Base-by-base conservation (phyloP, 2,888 invertebrate genomes). In the Yponomeuta sedellus region DNA sequence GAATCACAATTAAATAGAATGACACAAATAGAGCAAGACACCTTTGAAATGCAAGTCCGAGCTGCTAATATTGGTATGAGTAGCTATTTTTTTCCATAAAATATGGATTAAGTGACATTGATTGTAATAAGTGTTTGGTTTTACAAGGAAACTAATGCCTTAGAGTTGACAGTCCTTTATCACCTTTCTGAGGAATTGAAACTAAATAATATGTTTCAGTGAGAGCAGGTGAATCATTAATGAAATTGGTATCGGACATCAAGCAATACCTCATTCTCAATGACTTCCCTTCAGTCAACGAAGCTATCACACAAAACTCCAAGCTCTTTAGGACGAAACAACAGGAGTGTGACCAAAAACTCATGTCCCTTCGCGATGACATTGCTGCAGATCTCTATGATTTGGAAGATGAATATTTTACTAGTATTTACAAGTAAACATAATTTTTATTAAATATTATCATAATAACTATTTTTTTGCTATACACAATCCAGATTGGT, bases 231-330 rank as follows among this genome's bases (percentile, higher is more conserved):
- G 99, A 99, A 90, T 98, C 98, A 0, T 85, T 99, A 28, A 97
- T 98, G 96, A 99, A 99, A 84, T 91, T 99, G 39, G 98, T 99
- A 0, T 97, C 98, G 0, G 99, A 99, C 81, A 97, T 99, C 70
- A 99, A 99, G 79, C 99, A 99, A 80, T 99, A 99, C 84, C 92
- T 99, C 61, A 98, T 99, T 75, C 92, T 99, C 22, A 99, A 99
- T 83, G 99, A 99, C 86, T 99, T 99, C 81, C 98, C 98, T 61
- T 98, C 98, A 1, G 97, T 99, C 0, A 99, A 99, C 83, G 98
- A 99, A 79, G 97, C 98, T 0, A 99, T 99, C 70, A 95, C 96
- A n/a, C 96, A 96, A 73, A 98, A 98, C 80, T 97, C 97, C 0
- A 96, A 97, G 80, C 85, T 97, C 12, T 98, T 97, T 79, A 94